phyloP scores from a whole-genome alignment of 2,797 vertebrate species.

The Echiichthys vipera region DNA sequence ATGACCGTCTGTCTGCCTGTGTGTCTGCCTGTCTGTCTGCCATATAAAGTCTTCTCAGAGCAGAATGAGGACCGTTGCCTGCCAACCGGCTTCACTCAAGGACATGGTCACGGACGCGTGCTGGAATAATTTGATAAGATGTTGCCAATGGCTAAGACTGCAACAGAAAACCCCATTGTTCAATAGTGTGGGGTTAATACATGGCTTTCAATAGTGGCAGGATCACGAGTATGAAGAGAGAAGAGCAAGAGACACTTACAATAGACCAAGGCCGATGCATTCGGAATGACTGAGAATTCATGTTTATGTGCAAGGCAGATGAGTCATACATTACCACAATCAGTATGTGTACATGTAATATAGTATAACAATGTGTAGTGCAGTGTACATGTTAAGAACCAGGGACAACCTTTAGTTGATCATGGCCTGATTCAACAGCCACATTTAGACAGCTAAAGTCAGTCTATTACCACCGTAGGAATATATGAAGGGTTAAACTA shows the following conservation, averaged over 20 bases:
- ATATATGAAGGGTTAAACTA: no score
- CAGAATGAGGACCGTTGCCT: not conserved
- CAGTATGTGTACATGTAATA: not conserved
- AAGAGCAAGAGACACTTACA: not conserved
- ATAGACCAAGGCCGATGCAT: not conserved
- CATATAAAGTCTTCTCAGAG: not conserved
- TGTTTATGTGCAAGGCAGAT: not conserved
- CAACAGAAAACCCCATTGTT: constrained; percentile 15
- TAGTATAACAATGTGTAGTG: not conserved
- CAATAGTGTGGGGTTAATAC: not conserved
- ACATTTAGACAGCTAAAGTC: no score
- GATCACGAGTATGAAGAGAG: not conserved
- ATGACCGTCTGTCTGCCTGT: not conserved
- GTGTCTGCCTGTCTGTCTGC: not conserved
- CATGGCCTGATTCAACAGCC: no score
- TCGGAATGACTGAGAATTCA: not conserved
- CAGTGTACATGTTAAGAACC: no score
- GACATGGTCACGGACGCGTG: constrained; percentile 18
- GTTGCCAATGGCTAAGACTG: constrained; percentile 3
- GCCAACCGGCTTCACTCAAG: constrained; percentile 21
- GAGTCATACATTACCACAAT: not conserved
- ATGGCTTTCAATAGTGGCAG: not conserved
- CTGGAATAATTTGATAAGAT: constrained; percentile 31
- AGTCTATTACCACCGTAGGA: no score
- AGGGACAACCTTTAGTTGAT: no score